These are phyloP conservation scores for Melanitta fusca DNA, from an alignment of 2,797 vertebrate species.

Conservation along the genomic window DNA sequence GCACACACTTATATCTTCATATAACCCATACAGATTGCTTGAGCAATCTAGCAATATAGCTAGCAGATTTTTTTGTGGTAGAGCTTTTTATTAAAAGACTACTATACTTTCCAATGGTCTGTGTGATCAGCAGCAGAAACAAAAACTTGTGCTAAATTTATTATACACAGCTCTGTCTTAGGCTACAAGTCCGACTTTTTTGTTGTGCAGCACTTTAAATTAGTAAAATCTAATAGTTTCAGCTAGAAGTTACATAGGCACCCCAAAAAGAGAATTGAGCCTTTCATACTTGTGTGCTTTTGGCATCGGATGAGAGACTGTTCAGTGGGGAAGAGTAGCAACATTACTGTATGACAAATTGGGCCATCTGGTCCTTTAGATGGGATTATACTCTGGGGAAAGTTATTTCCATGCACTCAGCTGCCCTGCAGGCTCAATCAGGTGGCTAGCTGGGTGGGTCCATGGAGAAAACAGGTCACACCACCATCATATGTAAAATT, in stretches of 20 bases:
- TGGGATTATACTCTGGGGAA: neutral
- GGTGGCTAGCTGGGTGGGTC: neutral
- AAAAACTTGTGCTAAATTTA: neutral
- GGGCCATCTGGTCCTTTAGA: neutral
- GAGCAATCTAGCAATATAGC: neutral
- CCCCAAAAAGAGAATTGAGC: fast-evolving
- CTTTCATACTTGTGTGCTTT: neutral
- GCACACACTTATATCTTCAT: fast-evolving
- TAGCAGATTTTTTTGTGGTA: neutral
- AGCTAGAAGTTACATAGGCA: neutral
- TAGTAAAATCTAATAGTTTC: neutral
- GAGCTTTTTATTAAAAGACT: neutral
- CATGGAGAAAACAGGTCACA: neutral
- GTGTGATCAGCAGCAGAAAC: neutral
- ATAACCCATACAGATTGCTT: neutral
- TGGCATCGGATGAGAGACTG: neutral
- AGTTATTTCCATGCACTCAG: neutral
- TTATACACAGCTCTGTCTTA: neutral
- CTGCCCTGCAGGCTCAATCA: neutral
- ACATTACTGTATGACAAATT: neutral
- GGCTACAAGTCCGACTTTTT: neutral
- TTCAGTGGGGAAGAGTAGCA: neutral
- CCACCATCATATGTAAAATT: neutral
- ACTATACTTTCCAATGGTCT: neutral
- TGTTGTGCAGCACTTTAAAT: neutral